Evolutionary conservation across 2,797 vertebrate genomes (phyloP).

Genomic region (Loriculus beryllinus): DNA sequence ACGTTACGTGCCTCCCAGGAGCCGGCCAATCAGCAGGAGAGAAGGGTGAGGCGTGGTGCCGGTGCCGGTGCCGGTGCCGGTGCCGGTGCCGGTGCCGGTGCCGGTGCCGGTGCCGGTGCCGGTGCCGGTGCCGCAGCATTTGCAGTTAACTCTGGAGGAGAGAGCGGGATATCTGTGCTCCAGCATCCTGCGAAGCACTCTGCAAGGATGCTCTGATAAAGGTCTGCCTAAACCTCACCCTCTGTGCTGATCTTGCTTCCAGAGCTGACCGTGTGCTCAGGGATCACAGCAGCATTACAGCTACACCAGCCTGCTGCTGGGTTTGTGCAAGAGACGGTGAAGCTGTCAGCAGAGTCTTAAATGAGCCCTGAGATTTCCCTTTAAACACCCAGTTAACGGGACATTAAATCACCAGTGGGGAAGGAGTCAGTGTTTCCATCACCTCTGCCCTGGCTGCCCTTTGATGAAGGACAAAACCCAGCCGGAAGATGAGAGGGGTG

Average conservation of each 20-base stretch:
- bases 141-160: accelerated
- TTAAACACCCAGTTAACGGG: not conserved
- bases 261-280: not conserved
- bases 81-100: not conserved
- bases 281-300: not conserved
- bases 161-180: accelerated
- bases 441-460: not conserved
- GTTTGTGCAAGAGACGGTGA: not conserved
- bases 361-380: not conserved
- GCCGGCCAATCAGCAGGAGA: not conserved
- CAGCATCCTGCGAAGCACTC: accelerated
- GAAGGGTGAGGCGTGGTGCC: too few species aligned
- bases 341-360: not conserved
- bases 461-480: not conserved
- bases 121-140: not conserved
- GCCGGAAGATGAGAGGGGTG: not conserved
- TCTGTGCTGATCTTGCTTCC: not conserved
- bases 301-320: not conserved
- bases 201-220: not conserved
- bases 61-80: not conserved
- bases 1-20: not conserved
- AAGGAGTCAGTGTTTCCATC: not conserved
- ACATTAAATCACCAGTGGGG: not conserved
- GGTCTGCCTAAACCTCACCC: not conserved
- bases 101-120: too few species aligned